A percentile compares a stretch with the other conserved stretches of the same genome.
Evolutionary conservation across 1,140 invertebrate genomes (phyloP).

Genomic region (Ctenoplectra terminalis): DNA sequence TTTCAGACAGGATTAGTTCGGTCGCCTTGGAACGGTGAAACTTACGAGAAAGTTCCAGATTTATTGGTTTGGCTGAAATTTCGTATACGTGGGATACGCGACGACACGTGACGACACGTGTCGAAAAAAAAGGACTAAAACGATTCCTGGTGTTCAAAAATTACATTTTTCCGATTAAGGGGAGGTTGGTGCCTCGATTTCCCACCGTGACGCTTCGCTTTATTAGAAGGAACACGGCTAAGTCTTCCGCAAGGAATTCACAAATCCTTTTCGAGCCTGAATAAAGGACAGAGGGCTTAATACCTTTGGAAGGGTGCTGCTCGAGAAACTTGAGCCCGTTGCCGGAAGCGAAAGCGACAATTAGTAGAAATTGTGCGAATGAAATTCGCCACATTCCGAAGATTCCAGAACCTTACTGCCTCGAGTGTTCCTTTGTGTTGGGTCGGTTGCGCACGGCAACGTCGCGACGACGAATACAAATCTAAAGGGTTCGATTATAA

Average conservation of each 20-base stretch:
- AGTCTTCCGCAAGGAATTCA: slow-evolving; percentile 33
- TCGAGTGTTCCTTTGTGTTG: neutral
- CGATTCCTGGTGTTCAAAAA: too few species aligned
- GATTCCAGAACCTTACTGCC: neutral
- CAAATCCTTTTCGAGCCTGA: slow-evolving; percentile 22
- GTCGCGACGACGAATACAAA: slow-evolving; percentile 40
- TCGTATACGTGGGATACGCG: too few species aligned
- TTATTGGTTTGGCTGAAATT: neutral
- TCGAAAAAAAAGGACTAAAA: too few species aligned
- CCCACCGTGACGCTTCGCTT: neutral
- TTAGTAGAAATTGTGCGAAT: slow-evolving; percentile 33
- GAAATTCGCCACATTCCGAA: slow-evolving; percentile 24
- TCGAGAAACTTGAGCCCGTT: slow-evolving; percentile 22
- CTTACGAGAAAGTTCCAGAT: neutral
- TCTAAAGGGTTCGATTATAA: slow-evolving; percentile 58
- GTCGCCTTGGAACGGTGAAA: slow-evolving; percentile 1
- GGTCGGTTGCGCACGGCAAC: neutral
- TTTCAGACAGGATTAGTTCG: slow-evolving; percentile 16
- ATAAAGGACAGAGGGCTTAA: slow-evolving; percentile 9
- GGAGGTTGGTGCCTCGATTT: neutral
- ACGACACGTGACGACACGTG: too few species aligned
- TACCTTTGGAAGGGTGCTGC: neutral
- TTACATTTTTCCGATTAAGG: too few species aligned
- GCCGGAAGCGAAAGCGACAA: slow-evolving; percentile 31
- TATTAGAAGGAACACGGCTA: slow-evolving; percentile 1